Conservation (phyloP, 30 jellyfish, hydroid and myxozoan genomes). For the Hydra vulgaris region DNA sequence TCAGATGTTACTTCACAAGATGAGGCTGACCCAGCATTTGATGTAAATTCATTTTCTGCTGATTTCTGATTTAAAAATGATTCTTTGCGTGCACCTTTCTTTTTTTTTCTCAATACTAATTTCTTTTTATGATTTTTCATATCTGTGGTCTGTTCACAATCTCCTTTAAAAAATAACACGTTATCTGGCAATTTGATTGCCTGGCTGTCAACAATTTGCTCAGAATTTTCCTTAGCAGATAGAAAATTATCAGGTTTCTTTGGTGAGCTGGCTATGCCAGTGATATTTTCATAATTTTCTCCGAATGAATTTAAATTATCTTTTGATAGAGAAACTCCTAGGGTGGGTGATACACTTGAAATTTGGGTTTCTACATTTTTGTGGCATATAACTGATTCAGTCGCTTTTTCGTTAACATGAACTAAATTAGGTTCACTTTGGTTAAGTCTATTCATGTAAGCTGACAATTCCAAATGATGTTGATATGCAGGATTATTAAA, state of each 20-base stretch:
- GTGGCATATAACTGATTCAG: not conserved
- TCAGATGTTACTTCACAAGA: not conserved
- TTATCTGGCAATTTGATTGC: no score
- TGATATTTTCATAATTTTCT: not conserved
- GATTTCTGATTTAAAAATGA: not conserved
- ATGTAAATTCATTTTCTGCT: not conserved
- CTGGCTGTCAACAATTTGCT: no score
- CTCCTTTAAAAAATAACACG: no score
- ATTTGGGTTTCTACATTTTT: not conserved
- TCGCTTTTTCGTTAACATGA: not conserved
- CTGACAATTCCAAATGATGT: conserved; percentile 24
- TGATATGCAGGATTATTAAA: conserved; percentile 25
- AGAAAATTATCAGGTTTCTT: no score
- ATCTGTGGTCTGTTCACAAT: not conserved
- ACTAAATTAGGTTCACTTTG: not conserved
- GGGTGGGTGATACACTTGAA: no score
- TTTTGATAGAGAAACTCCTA: not conserved
- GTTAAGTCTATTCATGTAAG: conserved; percentile 12
- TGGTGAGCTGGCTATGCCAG: no score
- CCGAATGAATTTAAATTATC: not conserved
- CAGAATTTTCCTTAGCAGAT: no score
- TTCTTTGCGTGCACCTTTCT: not conserved
- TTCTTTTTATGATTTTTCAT: not conserved
- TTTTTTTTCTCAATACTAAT: not conserved
- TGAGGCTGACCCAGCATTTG: not conserved